Conservation (phyloP, 2,797 vertebrate genomes). For the Mionectes olivaceus region DNA sequence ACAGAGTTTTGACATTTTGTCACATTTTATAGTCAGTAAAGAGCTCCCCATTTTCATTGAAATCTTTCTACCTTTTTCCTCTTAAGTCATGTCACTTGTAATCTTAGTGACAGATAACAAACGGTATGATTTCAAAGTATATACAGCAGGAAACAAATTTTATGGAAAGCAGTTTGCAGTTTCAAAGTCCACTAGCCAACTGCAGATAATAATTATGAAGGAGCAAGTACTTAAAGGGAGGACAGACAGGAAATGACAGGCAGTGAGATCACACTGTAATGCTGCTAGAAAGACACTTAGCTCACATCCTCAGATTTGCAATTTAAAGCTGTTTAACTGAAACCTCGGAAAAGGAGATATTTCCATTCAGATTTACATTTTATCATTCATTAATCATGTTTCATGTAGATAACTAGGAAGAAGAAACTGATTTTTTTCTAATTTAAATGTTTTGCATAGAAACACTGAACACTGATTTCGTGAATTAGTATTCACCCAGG, state of each 20-base stretch:
- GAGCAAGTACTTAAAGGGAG: neutral
- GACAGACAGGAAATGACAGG: neutral
- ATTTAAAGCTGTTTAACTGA: neutral
- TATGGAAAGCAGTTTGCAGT: neutral
- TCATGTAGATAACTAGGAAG: neutral
- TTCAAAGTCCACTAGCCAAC: conserved; percentile 36
- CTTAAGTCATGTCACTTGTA: neutral
- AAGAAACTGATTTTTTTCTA: neutral
- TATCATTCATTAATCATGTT: neutral
- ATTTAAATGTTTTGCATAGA: neutral
- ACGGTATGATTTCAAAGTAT: neutral
- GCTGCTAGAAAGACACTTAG: neutral
- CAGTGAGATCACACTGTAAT: neutral
- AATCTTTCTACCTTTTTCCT: neutral
- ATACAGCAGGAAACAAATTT: neutral
- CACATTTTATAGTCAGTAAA: neutral
- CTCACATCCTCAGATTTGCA: neutral
- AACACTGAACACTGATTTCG: neutral
- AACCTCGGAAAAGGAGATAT: neutral
- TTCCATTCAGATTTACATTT: neutral
- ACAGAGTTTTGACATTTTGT: neutral
- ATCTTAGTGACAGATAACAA: neutral
- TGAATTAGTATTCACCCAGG: neutral
- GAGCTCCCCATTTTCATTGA: neutral
- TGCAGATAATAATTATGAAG: neutral